Base-by-base conservation (phyloP, 1,140 invertebrate genomes). In the Drosophila bocki region DNA sequence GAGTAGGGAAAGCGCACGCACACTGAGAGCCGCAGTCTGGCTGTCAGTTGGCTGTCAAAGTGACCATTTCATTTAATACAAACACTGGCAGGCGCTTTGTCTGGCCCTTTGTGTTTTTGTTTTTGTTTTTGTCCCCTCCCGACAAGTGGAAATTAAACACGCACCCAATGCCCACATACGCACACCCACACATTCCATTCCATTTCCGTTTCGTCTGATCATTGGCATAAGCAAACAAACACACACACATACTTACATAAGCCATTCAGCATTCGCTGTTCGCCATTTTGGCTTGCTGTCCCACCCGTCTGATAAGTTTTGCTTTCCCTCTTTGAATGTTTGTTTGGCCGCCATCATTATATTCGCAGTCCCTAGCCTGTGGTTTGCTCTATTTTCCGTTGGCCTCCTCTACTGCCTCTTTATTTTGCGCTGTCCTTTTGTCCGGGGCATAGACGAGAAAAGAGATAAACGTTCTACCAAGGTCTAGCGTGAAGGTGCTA, bases 21-120 rank as follows among this genome's bases (percentile, higher is more conserved):
- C 61, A 70, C n/a, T 35, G 45, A 26, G 44, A 13, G n/a, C 12
- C 15, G 7, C 3, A 72, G 82, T 60, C 71, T 47, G 61, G 67
- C 79, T 86, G 83, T 86, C 83, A 82, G 57, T 78, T 83, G 76
- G 47, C 78, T 90, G 84, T 84, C 84, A 88, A 84, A 81, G 84
- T 88, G 84, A 88, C 84, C 85, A 90, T 84, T 90, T 90, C 74
- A 85, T 82, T 90, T 88, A 80, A 80, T 84, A 72, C 61, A 67
- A 71, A 64, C 70, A 69, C 62, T 42, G 45, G 56, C 74, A 29
- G 42, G 7, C 39, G 53, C 54, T 44, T 45, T 68, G 35, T 74
- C 62, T 65, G 60, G 33, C 67, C 67, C 19, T 54, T 63, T 60
- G 57, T 65, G 50, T 47, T 47, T 65, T 78, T 60, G 65, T 74